phyloP scores from a whole-genome alignment of 2,113 vertebrate species.

The Poecile atricapillus region DNA sequence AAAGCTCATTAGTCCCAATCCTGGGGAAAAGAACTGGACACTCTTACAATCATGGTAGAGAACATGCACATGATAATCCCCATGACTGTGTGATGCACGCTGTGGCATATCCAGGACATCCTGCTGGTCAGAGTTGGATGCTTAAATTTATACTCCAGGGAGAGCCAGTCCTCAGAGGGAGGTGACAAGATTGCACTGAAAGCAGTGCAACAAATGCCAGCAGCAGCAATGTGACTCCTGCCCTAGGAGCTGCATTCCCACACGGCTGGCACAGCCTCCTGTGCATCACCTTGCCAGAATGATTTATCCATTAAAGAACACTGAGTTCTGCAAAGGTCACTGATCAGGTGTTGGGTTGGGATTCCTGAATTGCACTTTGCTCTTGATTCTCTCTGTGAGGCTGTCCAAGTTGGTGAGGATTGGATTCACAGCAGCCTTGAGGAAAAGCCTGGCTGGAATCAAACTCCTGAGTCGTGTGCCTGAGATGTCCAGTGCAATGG shows the following conservation, averaged over 20 bases:
- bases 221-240: neutral
- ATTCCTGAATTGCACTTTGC: neutral
- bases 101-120: neutral
- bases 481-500: no score
- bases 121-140: neutral
- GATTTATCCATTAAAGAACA: neutral
- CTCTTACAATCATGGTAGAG: accelerated
- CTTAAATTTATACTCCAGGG: neutral
- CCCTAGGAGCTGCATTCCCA: neutral
- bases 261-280: neutral
- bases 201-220: neutral
- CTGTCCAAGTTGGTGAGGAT: neutral
- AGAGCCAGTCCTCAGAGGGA: neutral
- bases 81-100: accelerated
- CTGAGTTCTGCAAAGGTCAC: neutral
- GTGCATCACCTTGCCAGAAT: neutral
- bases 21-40: no score
- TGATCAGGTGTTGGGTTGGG: neutral
- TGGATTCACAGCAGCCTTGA: neutral
- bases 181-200: neutral
- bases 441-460: neutral
- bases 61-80: accelerated
- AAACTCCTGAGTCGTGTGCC: neutral
- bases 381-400: neutral
- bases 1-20: no score